Conservation (phyloP, 37 sponge, comb jelly and placozoan species). For the Bolinopsis microptera region DNA sequence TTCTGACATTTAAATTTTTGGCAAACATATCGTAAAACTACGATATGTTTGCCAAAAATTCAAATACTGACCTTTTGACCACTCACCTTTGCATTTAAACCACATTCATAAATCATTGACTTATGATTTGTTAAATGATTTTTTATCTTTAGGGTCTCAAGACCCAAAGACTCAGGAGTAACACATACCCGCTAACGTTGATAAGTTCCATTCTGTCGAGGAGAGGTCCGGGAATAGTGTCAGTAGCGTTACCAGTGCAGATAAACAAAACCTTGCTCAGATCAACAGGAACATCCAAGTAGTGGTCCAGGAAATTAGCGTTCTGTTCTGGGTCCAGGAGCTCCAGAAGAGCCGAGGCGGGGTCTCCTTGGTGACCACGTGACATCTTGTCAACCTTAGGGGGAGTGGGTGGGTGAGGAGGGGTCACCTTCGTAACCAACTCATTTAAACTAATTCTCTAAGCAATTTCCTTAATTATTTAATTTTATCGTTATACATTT, state of each 20-base stretch:
- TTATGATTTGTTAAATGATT: too few relatives aligned
- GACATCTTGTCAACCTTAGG: slow-evolving; percentile 87
- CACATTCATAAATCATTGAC: too few relatives aligned
- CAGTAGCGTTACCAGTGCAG: slow-evolving; percentile 90
- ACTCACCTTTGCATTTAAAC: too few relatives aligned
- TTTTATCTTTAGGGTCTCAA: too few relatives aligned
- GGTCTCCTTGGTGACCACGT: slow-evolving; percentile 88
- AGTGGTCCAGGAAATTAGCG: slow-evolving; percentile 89
- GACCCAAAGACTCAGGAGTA: too few relatives aligned
- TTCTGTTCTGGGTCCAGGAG: slow-evolving; percentile 97
- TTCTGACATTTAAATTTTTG: too few relatives aligned
- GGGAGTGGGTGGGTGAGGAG: not conserved
- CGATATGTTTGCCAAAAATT: too few relatives aligned
- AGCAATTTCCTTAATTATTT: not conserved
- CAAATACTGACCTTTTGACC: too few relatives aligned
- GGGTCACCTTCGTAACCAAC: too few relatives aligned
- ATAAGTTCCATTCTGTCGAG: slow-evolving; percentile 98
- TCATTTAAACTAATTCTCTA: too few relatives aligned
- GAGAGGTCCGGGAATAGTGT: slow-evolving; percentile 89
- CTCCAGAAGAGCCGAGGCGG: slow-evolving; percentile 90
- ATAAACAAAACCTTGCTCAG: slow-evolving; percentile 95
- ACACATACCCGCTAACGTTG: slow-evolving; percentile 88
- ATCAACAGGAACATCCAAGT: slow-evolving; percentile 94
- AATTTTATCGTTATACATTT: not conserved
- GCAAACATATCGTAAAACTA: too few relatives aligned